Conservation (phyloP, 1,140 invertebrate species). For the Orussus abietinus region DNA sequence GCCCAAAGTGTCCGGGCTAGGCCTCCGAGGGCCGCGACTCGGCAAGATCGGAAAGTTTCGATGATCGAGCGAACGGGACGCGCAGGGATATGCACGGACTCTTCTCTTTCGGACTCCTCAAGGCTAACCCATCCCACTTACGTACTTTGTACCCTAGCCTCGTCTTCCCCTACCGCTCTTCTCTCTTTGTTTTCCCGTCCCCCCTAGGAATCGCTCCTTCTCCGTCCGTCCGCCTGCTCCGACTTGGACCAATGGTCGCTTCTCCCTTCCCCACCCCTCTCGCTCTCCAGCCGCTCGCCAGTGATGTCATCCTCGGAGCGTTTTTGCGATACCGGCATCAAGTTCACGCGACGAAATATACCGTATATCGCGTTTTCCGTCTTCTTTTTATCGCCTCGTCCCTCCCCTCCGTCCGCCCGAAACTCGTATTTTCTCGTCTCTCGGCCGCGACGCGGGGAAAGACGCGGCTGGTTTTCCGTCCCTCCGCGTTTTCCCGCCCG, state of each 20-base stretch:
- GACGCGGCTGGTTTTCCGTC: too few species aligned
- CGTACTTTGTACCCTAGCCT: slow-evolving; percentile 24
- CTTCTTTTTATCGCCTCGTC: slow-evolving; percentile 11
- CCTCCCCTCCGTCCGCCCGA: too few species aligned
- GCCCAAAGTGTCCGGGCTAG: too few species aligned
- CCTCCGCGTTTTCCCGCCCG: too few species aligned
- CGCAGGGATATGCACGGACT: slow-evolving; percentile 22
- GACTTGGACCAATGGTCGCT: too few species aligned
- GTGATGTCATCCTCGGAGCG: slow-evolving; percentile 15
- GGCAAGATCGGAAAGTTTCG: too few species aligned
- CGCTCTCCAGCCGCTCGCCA: slow-evolving; percentile 6
- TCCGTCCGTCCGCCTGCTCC: not conserved
- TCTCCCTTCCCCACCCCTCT: slow-evolving; percentile 2
- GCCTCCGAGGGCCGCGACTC: too few species aligned
- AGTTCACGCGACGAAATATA: not conserved
- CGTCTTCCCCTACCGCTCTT: slow-evolving; percentile 9
- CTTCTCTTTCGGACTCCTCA: slow-evolving; percentile 31
- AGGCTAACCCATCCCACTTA: slow-evolving; percentile 37
- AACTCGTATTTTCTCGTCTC: too few species aligned
- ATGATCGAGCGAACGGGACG: slow-evolving; percentile 31
- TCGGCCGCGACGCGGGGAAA: too few species aligned
- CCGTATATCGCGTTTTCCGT: not conserved
- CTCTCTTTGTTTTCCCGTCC: not conserved
- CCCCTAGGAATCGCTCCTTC: slow-evolving; percentile 3
- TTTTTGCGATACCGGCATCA: slow-evolving; percentile 8